Evolutionary conservation across 2,888 invertebrate genomes (phyloP), one percentile per base, ranked within the genome.

Genomic region (Hermaeophaga mercurialis): DNA sequence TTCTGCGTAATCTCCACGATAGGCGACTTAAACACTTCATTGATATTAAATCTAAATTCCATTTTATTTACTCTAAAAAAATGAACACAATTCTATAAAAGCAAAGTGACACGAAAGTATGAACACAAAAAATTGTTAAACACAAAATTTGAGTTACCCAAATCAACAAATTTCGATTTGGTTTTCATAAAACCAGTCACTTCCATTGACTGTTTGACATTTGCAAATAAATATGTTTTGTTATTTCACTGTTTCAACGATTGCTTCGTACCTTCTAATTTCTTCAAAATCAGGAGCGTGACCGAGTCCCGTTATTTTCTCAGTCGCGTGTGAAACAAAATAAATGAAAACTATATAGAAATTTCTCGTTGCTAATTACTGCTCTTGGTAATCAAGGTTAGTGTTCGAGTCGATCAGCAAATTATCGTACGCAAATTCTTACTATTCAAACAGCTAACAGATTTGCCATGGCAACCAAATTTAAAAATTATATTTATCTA

Each of bases 1-100:
- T 77, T 81, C 17, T 78, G 78, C 54, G 79, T 75, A 55, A 83
- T 76, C 68, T 79, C 80, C 53, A 82, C 79, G 52, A 83, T 79
- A 33, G 80, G 77, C 54, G 79, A 73, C 53, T 77, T 77, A 69
- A 83, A 81, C 38, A 82, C 71, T 44, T 81, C 80, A 64, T 76
- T 79, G 48, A 83, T 74, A 70, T 81, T 77, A 70, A 83, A 83
- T 63, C 80, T 79, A 73, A 83, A 83, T 66, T 83, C 83, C 79
- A 81, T 83, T 73, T 56, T 56, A n/a, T 18, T 41, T 39, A 39
- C 22, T 24, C 24, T 41, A 41, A 18, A 22, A n/a, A 43, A 52
- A 39, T 24, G 45, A 46, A 49, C 14, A 26, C 52, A 36, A 24
- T 12, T 22, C 41, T 12, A 14, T 24, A 43, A 7, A 6, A 39